These are phyloP conservation scores for Sapajus apella DNA, from an alignment of 2,113 vertebrate species.

Conservation along the genomic window DNA sequence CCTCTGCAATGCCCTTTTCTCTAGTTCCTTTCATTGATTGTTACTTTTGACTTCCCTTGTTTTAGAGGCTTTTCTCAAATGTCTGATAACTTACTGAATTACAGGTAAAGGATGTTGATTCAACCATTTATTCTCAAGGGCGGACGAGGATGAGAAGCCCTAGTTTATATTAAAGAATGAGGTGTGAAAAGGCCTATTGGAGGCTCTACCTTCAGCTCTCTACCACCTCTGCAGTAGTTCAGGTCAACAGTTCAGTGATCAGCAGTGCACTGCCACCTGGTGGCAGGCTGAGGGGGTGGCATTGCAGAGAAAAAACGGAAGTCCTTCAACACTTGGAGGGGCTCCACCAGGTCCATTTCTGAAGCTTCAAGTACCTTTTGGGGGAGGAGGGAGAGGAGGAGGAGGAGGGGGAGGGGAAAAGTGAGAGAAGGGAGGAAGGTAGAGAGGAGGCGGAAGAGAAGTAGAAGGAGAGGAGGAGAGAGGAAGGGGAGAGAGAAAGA, in stretches of 20 bases:
- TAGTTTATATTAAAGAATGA: not conserved
- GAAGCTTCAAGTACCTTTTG: not conserved
- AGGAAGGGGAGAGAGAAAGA: not conserved
- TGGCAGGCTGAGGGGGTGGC: not conserved
- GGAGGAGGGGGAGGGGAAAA: not conserved
- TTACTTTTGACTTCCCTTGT: not conserved
- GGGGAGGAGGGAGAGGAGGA: no score
- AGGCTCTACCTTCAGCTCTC: not conserved
- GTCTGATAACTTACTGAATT: not conserved
- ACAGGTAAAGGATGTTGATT: not conserved
- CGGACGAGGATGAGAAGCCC: not conserved
- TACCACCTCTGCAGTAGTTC: accelerated
- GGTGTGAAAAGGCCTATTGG: not conserved
- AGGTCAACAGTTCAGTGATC: not conserved
- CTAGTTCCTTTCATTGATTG: not conserved
- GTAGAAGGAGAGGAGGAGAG: not conserved
- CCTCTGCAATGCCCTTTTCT: not conserved
- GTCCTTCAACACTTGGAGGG: not conserved
- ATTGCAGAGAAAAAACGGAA: accelerated
- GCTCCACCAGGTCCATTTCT: not conserved
- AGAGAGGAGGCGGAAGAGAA: not conserved
- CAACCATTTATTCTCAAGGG: not conserved
- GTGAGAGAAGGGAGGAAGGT: no score
- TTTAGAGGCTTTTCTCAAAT: not conserved
- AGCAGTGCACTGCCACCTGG: conserved; percentile 51